Base-by-base conservation (phyloP, 37 sponge, comb jelly and placozoan species). In the Beroe forskalii region DNA sequence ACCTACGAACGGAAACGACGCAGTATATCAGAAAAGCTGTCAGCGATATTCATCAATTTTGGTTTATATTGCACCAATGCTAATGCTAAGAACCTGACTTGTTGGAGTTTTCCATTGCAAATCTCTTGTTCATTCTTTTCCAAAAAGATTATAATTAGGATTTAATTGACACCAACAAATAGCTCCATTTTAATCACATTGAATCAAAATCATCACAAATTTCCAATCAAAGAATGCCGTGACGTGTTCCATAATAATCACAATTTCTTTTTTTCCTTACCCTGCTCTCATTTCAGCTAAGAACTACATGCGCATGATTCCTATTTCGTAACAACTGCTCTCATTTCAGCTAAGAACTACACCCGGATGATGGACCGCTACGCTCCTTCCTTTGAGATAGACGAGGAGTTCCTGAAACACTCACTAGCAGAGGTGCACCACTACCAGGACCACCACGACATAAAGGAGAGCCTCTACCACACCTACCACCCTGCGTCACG, bases 321-420 rank as follows among this genome's bases (percentile, higher is more conserved):
- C n/a, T n/a, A n/a, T n/a, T n/a, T n/a, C n/a, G n/a, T n/a, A n/a
- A n/a, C n/a, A n/a, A n/a, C n/a, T n/a, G 60, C 9, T 20, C 60
- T 72, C 8, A 38, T 80, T 80, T 80, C 86, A 80, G 86, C 86
- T 44, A 41, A 80, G 42, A 80, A 80, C 86, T 80, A 80, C 86
- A 80, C 86, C 6, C 86, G 55, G 55, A 80, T 80, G 55, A 44
- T 80, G 86, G 86, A 80, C 55, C 55, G 86, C 30, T 80, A 80
- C 86, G 55, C 86, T 3, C 86, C 86, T 1, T 80, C 86, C 24
- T 80, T 80, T 43, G 86, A 80, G 23, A 44, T 44, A 4, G 86
- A 80, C 55, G 86, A 80, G 30, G 86, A 80, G 28, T 44, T n/a
- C 4, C 86, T 80, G 1, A 80, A 80, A 48, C 37, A 28, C 48